Percentiles rank a stretch among this genome's conserved stretches.
Evolutionary conservation across 2,888 invertebrate genomes (phyloP).

Genomic region (Actias luna): DNA sequence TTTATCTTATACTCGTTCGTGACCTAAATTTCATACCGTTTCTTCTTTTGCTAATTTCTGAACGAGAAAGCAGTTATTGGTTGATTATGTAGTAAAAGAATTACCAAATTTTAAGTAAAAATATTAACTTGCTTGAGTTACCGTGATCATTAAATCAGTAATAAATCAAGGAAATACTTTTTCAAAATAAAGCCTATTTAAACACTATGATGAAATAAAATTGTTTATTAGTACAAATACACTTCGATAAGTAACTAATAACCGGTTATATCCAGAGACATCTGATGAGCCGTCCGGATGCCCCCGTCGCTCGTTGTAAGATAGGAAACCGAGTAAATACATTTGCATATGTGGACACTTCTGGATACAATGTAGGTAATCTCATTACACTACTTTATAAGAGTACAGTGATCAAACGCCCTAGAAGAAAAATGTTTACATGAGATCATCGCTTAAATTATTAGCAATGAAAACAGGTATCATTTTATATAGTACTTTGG

Average conservation of each 20-base stretch:
- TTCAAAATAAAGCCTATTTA: not conserved
- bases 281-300: slow-evolving; percentile 40
- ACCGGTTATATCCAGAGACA: slow-evolving; percentile 50
- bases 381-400: not conserved
- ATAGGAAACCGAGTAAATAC: slow-evolving; percentile 37
- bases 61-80: too few relatives aligned
- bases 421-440: not conserved
- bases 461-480: not conserved
- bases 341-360: slow-evolving; percentile 12
- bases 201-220: slow-evolving; percentile 13
- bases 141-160: too few relatives aligned
- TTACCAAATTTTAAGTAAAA: too few relatives aligned
- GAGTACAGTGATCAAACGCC: not conserved
- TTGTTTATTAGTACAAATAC: not conserved
- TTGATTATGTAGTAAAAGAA: too few relatives aligned
- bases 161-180: too few relatives aligned
- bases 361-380: slow-evolving; percentile 8
- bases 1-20: too few relatives aligned
- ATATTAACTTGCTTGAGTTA: too few relatives aligned
- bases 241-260: slow-evolving; percentile 36
- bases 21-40: too few relatives aligned
- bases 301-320: slow-evolving; percentile 47
- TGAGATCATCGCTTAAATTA: not conserved
- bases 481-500: too few relatives aligned
- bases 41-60: too few relatives aligned